Conservation (phyloP, 2,888 invertebrate species). For the Volucella zonaria region DNA sequence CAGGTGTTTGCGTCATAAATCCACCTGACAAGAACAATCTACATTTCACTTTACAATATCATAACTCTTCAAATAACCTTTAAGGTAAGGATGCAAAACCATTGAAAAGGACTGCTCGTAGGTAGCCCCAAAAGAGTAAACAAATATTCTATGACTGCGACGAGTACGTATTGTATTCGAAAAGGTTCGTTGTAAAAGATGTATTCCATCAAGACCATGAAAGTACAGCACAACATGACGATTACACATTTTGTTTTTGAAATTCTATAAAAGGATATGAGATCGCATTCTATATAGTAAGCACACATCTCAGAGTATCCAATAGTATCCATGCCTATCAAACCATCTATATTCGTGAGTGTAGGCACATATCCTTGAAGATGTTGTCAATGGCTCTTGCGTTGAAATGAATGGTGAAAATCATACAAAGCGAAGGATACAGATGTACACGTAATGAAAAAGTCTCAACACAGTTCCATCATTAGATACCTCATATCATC, state of each 20-base stretch:
- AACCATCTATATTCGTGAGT: too few species aligned
- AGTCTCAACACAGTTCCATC: constrained; percentile 52
- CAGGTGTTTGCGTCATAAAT: neutral
- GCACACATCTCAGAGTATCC: neutral
- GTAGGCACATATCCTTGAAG: constrained; percentile 11
- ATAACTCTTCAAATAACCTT: constrained; percentile 17
- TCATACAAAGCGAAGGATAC: constrained; percentile 5
- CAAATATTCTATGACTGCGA: neutral
- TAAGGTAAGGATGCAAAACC: constrained; percentile 22
- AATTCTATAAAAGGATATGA: constrained; percentile 30
- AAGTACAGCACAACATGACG: constrained; percentile 8
- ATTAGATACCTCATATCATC: constrained; percentile 29
- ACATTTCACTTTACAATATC: constrained; percentile 25
- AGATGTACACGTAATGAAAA: constrained; percentile 12
- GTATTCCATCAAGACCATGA: constrained; percentile 9
- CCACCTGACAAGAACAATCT: neutral
- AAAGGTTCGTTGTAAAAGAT: constrained; percentile 26
- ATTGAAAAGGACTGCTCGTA: neutral
- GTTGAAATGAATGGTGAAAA: constrained; percentile 21
- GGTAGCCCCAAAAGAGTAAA: constrained; percentile 2
- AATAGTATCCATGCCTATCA: too few species aligned
- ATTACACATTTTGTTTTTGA: constrained; percentile 21
- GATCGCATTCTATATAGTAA: neutral
- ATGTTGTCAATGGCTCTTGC: constrained; percentile 34
- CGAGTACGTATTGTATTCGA: constrained; percentile 20